These are phyloP conservation scores for Agonopterix subpropinquella DNA, from an alignment of 2,888 invertebrate species.

Conservation along the genomic window DNA sequence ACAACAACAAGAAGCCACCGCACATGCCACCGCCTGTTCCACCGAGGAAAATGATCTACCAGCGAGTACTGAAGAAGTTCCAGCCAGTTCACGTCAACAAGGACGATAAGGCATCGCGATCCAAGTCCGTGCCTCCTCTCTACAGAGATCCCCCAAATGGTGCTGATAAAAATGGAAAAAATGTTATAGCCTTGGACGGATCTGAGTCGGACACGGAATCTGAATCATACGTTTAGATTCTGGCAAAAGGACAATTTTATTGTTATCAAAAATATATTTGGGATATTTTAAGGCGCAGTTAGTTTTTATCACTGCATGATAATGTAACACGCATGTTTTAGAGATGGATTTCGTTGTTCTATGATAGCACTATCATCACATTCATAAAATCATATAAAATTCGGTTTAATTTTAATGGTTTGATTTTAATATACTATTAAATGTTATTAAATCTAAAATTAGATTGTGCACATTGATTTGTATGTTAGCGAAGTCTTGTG, in stretches of 20 bases:
- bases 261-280: not conserved
- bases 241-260: slow-evolving; percentile 12
- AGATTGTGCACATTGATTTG: slow-evolving; percentile 4
- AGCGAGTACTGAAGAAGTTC: slow-evolving; percentile 74
- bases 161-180: slow-evolving; percentile 46
- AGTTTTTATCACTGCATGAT: slow-evolving; percentile 1
- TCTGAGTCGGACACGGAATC: slow-evolving; percentile 71
- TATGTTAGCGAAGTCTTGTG: slow-evolving; percentile 31
- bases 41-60: slow-evolving; percentile 71
- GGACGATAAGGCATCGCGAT: slow-evolving; percentile 68
- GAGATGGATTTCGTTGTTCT: not conserved
- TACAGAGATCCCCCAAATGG: slow-evolving; percentile 60
- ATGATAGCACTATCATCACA: not conserved
- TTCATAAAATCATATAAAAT: not conserved
- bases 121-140: slow-evolving; percentile 65
- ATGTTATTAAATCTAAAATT: not conserved
- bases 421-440: slow-evolving; percentile 7
- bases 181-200: slow-evolving; percentile 57
- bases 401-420: slow-evolving; percentile 5
- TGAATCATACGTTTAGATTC: slow-evolving; percentile 61
- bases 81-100: slow-evolving; percentile 79
- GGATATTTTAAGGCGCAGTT: slow-evolving; percentile 9
- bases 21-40: slow-evolving; percentile 78
- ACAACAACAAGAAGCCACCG: slow-evolving; percentile 56
- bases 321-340: no score